A percentile compares a stretch with the other conserved stretches of the same genome.
phyloP scores from a whole-genome alignment of 2,888 invertebrate species.

The Drosophila siamana region DNA sequence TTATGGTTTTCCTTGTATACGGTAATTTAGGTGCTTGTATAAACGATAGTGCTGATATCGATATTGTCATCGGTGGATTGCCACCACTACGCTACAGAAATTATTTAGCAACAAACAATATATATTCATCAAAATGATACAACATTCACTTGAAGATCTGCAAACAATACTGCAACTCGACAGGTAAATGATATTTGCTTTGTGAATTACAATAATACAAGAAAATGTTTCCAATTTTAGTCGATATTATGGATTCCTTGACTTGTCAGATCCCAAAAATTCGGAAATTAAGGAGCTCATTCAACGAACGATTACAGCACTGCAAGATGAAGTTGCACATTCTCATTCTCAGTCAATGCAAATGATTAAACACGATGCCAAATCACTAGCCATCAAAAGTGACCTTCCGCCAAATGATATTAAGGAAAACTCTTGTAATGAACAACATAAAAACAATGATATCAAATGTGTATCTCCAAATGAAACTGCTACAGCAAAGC shows the following conservation, averaged over 20 bases:
- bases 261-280: slow-evolving; percentile 93
- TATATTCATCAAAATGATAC: slow-evolving; percentile 33
- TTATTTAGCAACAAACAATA: slow-evolving; percentile 23
- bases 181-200: slow-evolving; percentile 21
- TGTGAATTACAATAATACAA: too few relatives aligned
- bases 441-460: slow-evolving; percentile 14
- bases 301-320: slow-evolving; percentile 93
- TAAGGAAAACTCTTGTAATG: slow-evolving; percentile 43
- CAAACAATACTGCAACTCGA: slow-evolving; percentile 41
- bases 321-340: slow-evolving; percentile 94
- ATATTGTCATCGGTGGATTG: background rate
- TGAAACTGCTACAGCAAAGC: slow-evolving; percentile 59
- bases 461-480: slow-evolving; percentile 29
- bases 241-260: slow-evolving; percentile 95
- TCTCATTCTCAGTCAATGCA: slow-evolving; percentile 89
- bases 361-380: slow-evolving; percentile 74
- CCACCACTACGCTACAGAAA: slow-evolving; percentile 7
- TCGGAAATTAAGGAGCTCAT: slow-evolving; percentile 92
- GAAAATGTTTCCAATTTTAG: slow-evolving; percentile 86
- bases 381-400: slow-evolving; percentile 48
- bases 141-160: slow-evolving; percentile 32
- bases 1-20: background rate
- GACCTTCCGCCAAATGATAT: slow-evolving; percentile 26
- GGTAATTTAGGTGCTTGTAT: background rate
- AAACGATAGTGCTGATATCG: background rate